Base-by-base conservation (phyloP, 1,140 invertebrate genomes). In the Wasmannia auropunctata region DNA sequence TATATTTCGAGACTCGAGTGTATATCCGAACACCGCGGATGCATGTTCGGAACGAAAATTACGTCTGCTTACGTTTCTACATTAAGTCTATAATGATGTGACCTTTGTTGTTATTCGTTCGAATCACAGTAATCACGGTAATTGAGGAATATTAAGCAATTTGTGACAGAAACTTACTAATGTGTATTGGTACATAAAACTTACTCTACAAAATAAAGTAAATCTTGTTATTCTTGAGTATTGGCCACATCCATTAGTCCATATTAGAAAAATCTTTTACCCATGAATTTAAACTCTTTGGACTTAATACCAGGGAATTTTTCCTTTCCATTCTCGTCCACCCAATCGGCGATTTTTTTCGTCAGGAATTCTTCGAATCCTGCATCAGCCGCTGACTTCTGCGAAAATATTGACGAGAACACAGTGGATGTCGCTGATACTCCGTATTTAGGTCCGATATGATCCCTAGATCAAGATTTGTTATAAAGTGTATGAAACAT, bases 351-450 rank as follows among this genome's bases (percentile, higher is more conserved):
- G 31, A 86, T 92, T 5, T 93, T 31, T 67, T 10, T 37, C 1
- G 56, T 49, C 0, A 69, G 0, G 0, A 91, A 8, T 0, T 85
- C 65, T 43, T 92, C 86, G 49, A 89, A 93, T 31, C 89, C 91
- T 7, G 74, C 86, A 19, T 77, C 46, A 0, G 19, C 63, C 0
- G 92, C 92, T 28, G 85, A 31, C 31, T 85, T 91, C 37, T 92
- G 90, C 0, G 92, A 87, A 10, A 88, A 76, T 14, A 85, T 43
- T 0, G 88, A 92, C 6, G 91, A 89, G 31, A 93, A 92, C 3
- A 56, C 22, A 1, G 92, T 93, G 0, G 56, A 8, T 5, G 91
- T 91, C 3, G 77, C 86, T 0, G 60, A 16, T 0, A 92, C 85
- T 3, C 77, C 54, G 58, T 92, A 93, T 8, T 85, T 84, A 2